phyloP scores from a whole-genome alignment of 2,888 invertebrate genomes.

The Synanthedon formicaeformis region DNA sequence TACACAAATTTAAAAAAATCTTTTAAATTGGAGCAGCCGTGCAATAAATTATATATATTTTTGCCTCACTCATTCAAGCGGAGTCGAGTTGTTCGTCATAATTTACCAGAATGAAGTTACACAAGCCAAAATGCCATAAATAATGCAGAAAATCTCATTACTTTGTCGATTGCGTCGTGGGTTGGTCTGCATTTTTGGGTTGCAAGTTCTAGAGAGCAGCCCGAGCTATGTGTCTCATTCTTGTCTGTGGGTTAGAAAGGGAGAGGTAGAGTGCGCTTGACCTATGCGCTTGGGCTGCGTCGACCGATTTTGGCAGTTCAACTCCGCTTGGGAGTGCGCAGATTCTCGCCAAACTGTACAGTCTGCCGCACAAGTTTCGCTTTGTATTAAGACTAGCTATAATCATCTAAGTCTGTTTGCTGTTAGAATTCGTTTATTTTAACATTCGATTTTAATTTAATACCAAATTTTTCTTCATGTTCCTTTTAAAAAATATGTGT shows the following conservation, averaged over 20 bases:
- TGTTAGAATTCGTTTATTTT: too few species aligned
- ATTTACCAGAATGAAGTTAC: neutral
- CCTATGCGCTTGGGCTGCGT: conserved; percentile 35
- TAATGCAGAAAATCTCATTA: conserved; percentile 24
- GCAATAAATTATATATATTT: too few species aligned
- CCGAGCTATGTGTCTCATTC: conserved; percentile 19
- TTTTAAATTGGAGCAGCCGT: too few species aligned
- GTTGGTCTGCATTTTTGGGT: conserved; percentile 42
- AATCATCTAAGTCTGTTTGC: too few species aligned
- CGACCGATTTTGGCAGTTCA: conserved; percentile 45
- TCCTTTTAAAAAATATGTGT: too few species aligned
- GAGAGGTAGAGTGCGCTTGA: conserved; percentile 38
- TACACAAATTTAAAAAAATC: too few species aligned
- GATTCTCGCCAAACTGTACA: conserved; percentile 7
- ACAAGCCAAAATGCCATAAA: conserved; percentile 10
- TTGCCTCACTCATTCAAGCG: too few species aligned
- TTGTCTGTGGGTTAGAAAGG: conserved; percentile 14
- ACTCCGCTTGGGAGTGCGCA: conserved; percentile 14
- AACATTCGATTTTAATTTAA: too few species aligned
- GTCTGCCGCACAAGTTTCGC: neutral
- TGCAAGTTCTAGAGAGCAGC: conserved; percentile 31
- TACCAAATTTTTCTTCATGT: too few species aligned
- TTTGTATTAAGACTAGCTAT: too few species aligned
- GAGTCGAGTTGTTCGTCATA: neutral
- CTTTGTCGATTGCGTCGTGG: conserved; percentile 22